Evolutionary conservation across 1,140 invertebrate genomes (phyloP), one percentile per base, ranked within the genome.

Genomic region (Leptinotarsa defecta): DNA sequence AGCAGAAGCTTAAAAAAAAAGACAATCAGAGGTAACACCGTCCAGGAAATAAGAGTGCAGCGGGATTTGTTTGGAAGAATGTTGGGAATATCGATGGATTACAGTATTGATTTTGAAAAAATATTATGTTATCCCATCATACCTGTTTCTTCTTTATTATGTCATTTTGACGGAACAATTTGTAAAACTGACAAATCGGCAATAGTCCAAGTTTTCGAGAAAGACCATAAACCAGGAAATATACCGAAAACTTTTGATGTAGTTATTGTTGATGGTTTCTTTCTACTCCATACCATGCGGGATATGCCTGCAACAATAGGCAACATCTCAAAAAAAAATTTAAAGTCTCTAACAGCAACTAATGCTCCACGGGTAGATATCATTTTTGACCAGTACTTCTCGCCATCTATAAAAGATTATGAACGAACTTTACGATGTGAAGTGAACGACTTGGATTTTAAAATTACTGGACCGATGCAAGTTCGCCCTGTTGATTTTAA

Each of bases 111-210:
- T 75, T 19, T 77, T 52, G 5, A 48, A 11, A 76, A 76, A 73
- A 73, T 68, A 49, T 76, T 76, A 76, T 48, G 63, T 20, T 76
- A 73, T 73, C 75, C 75, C 34, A 76, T 74, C 19, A 48, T 68
- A 43, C 24, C 49, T 61, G 57, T 75, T 62, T 52, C 74, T 71
- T 68, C 82, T 43, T 76, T 83, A 13, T 68, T 86, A 27, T 85
- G 83, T 77, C 83, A 86, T 77, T 48, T 82, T 11, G 83, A 86
- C 73, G 82, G 83, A 63, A 71, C 75, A 4, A 84, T 86, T 22
- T 74, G 78, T 74, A 83, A 84, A 77, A 83, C 82, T 8, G 76
- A 83, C 17, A 84, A 84, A 80, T 81, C 79, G 64, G 74, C 27
- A 6, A 34, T 34, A 6, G 27, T 34, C 5, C 1, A 6, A 34